Evolutionary conservation across 2,888 invertebrate genomes (phyloP).

Genomic region (Rhagonycha fulva): DNA sequence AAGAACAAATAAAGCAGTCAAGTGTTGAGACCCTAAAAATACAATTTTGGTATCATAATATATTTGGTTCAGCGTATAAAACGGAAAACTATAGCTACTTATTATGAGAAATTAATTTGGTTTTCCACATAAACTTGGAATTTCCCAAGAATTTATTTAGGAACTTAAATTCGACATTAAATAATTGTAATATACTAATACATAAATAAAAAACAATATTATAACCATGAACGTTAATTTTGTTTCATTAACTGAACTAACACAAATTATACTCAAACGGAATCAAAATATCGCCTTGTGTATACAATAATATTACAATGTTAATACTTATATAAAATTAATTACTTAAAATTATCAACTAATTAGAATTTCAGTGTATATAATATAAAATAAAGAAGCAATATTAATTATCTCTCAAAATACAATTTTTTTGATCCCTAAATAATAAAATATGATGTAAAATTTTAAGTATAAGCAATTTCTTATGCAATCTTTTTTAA

Average conservation of each 20-base stretch:
- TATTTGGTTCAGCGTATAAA: not conserved
- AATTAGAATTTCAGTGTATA: not conserved
- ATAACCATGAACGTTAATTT: not conserved
- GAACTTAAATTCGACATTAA: not conserved
- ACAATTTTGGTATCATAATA: not conserved
- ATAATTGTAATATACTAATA: not conserved
- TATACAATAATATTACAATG: not conserved
- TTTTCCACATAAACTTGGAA: not conserved
- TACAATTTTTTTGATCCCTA: not conserved
- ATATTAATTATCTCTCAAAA: not conserved
- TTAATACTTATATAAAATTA: not conserved
- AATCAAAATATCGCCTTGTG: not conserved
- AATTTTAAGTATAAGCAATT: not conserved
- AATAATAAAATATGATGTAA: not conserved
- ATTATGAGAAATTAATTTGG: not conserved
- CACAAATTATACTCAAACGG: not conserved
- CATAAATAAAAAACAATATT: not conserved
- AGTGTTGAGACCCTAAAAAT: not conserved
- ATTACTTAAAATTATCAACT: not conserved
- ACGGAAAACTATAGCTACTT: not conserved
- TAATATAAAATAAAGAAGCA: not conserved
- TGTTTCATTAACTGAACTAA: not conserved
- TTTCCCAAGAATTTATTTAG: not conserved
- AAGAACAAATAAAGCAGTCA: not conserved
- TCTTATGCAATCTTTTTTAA: not conserved